Base-by-base conservation (phyloP, 2,888 invertebrate species). In the Kuschelorhynchus macadamiae region DNA sequence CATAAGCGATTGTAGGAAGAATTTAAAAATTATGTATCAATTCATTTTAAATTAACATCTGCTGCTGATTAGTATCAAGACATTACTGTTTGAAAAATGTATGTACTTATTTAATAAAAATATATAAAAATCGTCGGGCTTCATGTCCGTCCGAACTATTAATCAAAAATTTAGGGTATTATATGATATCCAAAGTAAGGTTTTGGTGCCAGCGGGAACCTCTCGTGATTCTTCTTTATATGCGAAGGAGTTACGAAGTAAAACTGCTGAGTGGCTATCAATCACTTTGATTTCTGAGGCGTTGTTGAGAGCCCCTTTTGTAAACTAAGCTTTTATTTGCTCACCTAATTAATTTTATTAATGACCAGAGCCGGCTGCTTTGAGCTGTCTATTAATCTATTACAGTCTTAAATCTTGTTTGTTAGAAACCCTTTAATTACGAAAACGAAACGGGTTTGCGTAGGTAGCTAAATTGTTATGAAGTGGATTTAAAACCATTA, bases 331-430 rank as follows among this genome's bases (percentile, higher is more conserved):
- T 60, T 66, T 56, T 64, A 66, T 60, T 66, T 66, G 59, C 66
- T 47, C 66, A 66, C 60, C 39, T 66, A 66, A 66, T 66, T 66
- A 66, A 60, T 66, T 66, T 66, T 60, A 60, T 66, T 66, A 66
- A 66, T 66, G 66, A 39, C 53, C 41, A 12, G 17, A 32, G 44
- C 36, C 52, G 39, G 41, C 52, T 20, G 52, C 53, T 52, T 50
- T 33, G 46, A 30, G 53, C 60, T 56, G 56, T 56, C 56, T 65
- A 65, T 57, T 65, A 65, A 65, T 65, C 65, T 56, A 65, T 57
- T 50, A 50, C 57, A 32, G 44, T 32, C 33, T 53, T 62, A 53
- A 52, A 57, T 57, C 46, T 57, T 57, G 46, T 57, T 57, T 33
- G 56, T 57, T 46, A 46, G 33, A 46, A 57, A 57, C 56, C 56